A percentile compares a stretch with the other conserved stretches of the same genome.
Conservation (phyloP, 2,888 invertebrate genomes). For the Aphodius sticticus region DNA sequence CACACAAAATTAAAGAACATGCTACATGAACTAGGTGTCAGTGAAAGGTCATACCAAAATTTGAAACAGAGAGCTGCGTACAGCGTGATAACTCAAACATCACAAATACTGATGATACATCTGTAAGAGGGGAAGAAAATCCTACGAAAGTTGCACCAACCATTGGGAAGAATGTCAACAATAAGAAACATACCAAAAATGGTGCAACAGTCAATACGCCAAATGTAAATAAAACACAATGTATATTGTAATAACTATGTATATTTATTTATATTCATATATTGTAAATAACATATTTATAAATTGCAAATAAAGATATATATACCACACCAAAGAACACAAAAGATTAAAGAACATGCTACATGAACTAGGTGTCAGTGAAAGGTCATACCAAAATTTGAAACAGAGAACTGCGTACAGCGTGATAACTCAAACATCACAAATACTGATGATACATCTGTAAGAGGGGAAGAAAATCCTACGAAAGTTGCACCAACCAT, state of each 20-base stretch:
- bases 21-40: not conserved
- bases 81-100: slow-evolving; percentile 12
- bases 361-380: not conserved
- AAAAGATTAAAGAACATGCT: not conserved
- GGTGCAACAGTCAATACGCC: too few relatives aligned
- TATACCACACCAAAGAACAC: slow-evolving; percentile 8
- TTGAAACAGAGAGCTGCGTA: slow-evolving; percentile 6
- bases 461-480: slow-evolving; percentile 5
- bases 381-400: not conserved
- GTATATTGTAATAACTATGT: too few relatives aligned
- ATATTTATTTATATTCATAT: not conserved
- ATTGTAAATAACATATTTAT: not conserved
- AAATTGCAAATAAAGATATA: not conserved
- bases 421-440: not conserved
- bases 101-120: not conserved
- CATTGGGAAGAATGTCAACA: too few relatives aligned
- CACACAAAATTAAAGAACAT: not conserved
- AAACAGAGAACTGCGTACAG: slow-evolving; percentile 10
- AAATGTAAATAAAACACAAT: too few relatives aligned
- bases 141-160: too few relatives aligned
- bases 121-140: slow-evolving; percentile 9
- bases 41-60: not conserved
- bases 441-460: slow-evolving; percentile 8
- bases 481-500: too few relatives aligned
- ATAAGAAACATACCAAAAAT: too few relatives aligned